Percentiles rank a stretch among this genome's conserved stretches.
phyloP scores from a whole-genome alignment of 64 coral and sea anemone genomes.

The Actinia tenebrosa region DNA sequence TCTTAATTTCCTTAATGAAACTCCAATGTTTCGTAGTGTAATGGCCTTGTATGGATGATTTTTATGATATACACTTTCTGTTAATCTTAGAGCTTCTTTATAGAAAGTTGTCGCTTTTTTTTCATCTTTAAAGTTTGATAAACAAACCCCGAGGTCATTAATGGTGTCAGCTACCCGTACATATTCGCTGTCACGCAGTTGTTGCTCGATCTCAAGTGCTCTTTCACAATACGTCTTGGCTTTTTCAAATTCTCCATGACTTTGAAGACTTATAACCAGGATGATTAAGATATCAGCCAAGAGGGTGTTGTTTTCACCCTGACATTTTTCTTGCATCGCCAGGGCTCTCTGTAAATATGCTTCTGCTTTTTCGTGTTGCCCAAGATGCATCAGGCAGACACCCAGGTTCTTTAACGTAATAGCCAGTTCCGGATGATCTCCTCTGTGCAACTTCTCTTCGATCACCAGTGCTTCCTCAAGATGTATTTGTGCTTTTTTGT shows the following conservation, averaged over 20 bases:
- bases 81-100: not conserved
- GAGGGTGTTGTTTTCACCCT: not conserved
- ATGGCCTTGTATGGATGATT: not conserved
- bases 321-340: not conserved
- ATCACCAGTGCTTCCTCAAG: not conserved
- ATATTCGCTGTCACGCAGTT: not conserved
- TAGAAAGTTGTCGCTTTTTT: not conserved
- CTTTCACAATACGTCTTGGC: constrained; percentile 24
- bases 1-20: not conserved
- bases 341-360: not conserved
- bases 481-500: constrained; percentile 3
- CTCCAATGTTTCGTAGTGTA: not conserved
- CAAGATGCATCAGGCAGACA: not conserved
- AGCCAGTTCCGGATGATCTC: not conserved
- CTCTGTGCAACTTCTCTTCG: not conserved
- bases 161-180: not conserved
- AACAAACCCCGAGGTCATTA: not conserved
- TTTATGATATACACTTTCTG: not conserved
- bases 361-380: not conserved
- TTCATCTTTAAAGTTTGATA: not conserved
- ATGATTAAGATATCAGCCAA: not conserved
- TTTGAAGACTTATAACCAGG: not conserved
- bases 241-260: constrained; percentile 9
- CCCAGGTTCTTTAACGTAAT: not conserved
- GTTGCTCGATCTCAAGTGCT: not conserved